These are phyloP conservation scores for Amphilophus citrinellus DNA, from an alignment of 2,113 vertebrate genomes.

Conservation along the genomic window DNA sequence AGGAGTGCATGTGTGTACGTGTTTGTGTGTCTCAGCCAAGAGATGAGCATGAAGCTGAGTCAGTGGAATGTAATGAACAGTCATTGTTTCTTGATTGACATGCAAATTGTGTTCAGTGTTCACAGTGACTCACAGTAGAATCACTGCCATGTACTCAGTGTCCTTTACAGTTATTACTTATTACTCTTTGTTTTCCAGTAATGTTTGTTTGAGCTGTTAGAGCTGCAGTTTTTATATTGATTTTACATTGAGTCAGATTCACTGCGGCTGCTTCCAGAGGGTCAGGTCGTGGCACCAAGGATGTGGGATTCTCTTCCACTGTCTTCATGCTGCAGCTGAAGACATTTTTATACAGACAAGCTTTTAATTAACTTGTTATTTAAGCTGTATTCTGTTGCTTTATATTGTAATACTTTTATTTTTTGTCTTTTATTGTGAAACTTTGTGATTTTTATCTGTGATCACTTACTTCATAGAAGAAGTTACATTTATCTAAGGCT, in stretches of 20 bases:
- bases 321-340: too few relatives aligned
- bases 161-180: background rate
- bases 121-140: slow-evolving; percentile 48
- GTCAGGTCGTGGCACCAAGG: too few relatives aligned
- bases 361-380: too few relatives aligned
- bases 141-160: background rate
- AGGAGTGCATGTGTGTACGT: slow-evolving; percentile 16
- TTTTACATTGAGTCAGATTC: background rate
- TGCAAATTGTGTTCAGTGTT: slow-evolving; percentile 12
- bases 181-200: background rate
- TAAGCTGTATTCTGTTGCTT: too few relatives aligned
- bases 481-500: background rate
- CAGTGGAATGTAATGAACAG: slow-evolving; percentile 28
- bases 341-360: too few relatives aligned
- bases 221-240: background rate
- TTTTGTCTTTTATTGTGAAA: too few relatives aligned
- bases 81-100: slow-evolving; percentile 34
- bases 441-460: too few relatives aligned
- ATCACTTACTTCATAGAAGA: background rate
- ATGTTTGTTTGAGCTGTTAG: background rate
- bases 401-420: too few relatives aligned
- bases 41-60: slow-evolving; percentile 18
- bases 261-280: background rate
- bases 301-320: too few relatives aligned
- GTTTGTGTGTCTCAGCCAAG: background rate